A percentile compares a stretch with the other conserved stretches of the same genome.
Evolutionary conservation across 2,888 invertebrate species (phyloP).

Genomic region (Rapana venosa): DNA sequence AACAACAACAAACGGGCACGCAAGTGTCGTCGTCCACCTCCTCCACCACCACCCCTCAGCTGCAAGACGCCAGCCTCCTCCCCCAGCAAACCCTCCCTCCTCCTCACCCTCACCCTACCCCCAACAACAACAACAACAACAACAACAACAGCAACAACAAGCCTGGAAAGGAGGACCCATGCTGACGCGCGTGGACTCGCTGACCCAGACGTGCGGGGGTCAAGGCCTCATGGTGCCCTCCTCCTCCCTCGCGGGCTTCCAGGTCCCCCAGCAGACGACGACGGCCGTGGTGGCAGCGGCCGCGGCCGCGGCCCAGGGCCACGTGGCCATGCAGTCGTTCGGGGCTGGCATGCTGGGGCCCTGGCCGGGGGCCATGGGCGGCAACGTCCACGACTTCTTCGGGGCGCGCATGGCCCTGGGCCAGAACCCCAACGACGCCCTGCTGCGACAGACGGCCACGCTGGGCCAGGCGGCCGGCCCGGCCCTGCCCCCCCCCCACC

Average conservation of each 20-base stretch:
- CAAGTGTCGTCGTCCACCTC: too few relatives aligned
- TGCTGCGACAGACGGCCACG: conserved; percentile 48
- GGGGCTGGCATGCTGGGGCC: conserved; percentile 47
- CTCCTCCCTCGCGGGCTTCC: conserved; percentile 34
- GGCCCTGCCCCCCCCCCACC: conserved; percentile 43
- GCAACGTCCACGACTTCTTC: conserved; percentile 44
- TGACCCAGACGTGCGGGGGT: conserved; percentile 42
- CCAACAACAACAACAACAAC: not conserved
- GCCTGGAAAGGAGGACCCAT: conserved; percentile 4
- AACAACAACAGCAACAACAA: not conserved
- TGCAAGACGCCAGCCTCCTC: conserved; percentile 35
- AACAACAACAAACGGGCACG: not conserved
- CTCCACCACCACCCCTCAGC: conserved; percentile 34
- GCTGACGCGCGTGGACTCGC: conserved; percentile 38
- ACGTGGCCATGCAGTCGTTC: conserved; percentile 38
- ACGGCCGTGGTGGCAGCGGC: not conserved
- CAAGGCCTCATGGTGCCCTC: conserved; percentile 42
- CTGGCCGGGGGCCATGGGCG: conserved; percentile 31
- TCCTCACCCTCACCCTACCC: conserved; percentile 12
- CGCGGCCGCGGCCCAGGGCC: conserved; percentile 29
- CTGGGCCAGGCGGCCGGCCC: conserved; percentile 38
- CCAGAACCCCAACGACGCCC: conserved; percentile 43
- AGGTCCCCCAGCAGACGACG: conserved; percentile 37
- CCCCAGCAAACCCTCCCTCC: conserved; percentile 33
- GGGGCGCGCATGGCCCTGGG: conserved; percentile 44